Percentiles rank a stretch among this genome's conserved stretches.
phyloP scores from a whole-genome alignment of 2,797 vertebrate species.

The Lateolabrax maculatus region DNA sequence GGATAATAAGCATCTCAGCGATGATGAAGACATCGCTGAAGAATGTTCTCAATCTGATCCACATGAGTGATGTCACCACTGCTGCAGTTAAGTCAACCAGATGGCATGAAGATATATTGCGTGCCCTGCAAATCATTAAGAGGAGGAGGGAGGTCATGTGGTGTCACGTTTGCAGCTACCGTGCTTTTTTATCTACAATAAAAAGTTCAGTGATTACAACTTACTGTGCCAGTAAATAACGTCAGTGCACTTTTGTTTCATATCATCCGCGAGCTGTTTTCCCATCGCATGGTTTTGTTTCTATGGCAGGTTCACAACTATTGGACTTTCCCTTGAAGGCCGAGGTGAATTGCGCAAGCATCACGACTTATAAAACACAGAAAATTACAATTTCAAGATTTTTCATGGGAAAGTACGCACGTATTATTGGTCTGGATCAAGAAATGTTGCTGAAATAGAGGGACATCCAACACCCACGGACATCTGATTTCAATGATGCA shows the following conservation, averaged over 20 bases:
- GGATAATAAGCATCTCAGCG: conserved; percentile 75
- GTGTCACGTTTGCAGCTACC: conserved; percentile 63
- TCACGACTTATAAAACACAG: conserved; percentile 28
- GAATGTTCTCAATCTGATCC: conserved; percentile 79
- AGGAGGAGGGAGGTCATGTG: conserved; percentile 20
- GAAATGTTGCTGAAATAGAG: conserved; percentile 8
- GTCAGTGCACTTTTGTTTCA: conserved; percentile 8
- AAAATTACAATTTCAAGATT: conserved; percentile 3
- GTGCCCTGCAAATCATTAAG: conserved; percentile 52
- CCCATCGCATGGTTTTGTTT: conserved; percentile 2
- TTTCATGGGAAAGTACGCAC: conserved; percentile 19
- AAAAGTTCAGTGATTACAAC: conserved; percentile 15
- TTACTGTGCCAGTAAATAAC: conserved; percentile 18
- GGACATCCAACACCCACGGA: conserved; percentile 8
- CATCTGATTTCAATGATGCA: conserved; percentile 25
- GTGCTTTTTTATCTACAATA: conserved; percentile 17
- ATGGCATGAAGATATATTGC: conserved; percentile 65
- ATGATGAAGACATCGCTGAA: conserved; percentile 69
- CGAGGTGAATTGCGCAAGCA: conserved; percentile 7
- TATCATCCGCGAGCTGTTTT: conserved; percentile 29
- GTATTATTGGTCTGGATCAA: conserved; percentile 23
- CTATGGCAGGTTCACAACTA: not conserved
- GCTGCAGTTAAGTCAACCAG: conserved; percentile 67
- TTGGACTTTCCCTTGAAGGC: conserved; percentile 3
- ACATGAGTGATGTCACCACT: conserved; percentile 76